phyloP scores from a whole-genome alignment of 1,140 invertebrate genomes.

The Drosophila ananassae region DNA sequence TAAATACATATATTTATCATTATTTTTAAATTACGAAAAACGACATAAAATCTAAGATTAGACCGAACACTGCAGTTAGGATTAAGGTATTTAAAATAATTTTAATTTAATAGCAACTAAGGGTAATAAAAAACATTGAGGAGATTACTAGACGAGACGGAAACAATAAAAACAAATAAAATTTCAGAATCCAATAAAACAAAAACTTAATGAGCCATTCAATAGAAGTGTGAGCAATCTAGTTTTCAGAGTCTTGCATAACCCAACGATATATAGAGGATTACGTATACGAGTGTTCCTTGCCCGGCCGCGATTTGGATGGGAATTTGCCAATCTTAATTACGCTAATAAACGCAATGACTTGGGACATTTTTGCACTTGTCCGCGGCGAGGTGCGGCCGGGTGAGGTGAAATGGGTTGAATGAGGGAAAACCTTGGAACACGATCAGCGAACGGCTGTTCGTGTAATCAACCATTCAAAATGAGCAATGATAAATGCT shows the following conservation, averaged over 20 bases:
- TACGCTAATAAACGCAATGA: constrained; percentile 51
- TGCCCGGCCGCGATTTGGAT: constrained; percentile 16
- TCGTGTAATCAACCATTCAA: constrained; percentile 71
- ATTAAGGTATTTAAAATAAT: constrained; percentile 17
- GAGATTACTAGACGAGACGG: constrained; percentile 52
- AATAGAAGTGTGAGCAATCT: constrained; percentile 40
- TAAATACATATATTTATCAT: constrained; percentile 13
- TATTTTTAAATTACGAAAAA: constrained; percentile 32
- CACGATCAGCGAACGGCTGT: constrained; percentile 62
- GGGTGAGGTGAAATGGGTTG: constrained; percentile 18
- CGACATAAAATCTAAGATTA: constrained; percentile 2
- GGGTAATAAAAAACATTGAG: constrained; percentile 22
- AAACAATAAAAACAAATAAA: constrained; percentile 62
- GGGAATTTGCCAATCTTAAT: constrained; percentile 39
- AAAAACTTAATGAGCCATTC: constrained; percentile 45
- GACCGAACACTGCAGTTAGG: constrained; percentile 16
- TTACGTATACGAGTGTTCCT: constrained; percentile 16
- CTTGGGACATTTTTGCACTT: constrained; percentile 54
- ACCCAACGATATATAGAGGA: not conserved
- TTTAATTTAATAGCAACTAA: constrained; percentile 27
- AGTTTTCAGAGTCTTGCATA: constrained; percentile 30
- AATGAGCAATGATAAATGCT: constrained; percentile 69
- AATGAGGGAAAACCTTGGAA: constrained; percentile 28
- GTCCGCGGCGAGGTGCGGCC: constrained; percentile 36
- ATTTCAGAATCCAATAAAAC: constrained; percentile 31